phyloP scores from a whole-genome alignment of 2,888 invertebrate species.

The Alloscopus bannaensis region DNA sequence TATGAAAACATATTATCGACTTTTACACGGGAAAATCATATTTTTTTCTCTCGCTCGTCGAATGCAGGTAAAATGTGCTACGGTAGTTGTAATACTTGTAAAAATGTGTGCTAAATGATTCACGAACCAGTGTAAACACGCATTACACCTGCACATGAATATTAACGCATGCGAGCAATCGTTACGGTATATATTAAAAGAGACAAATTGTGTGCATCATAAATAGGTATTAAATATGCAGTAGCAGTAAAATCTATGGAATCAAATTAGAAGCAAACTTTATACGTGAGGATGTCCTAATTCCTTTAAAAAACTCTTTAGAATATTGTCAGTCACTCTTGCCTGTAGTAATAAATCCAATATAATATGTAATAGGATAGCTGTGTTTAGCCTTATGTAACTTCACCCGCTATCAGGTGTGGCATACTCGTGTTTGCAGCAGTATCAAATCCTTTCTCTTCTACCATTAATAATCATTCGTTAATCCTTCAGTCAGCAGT shows the following conservation, averaged over 20 bases:
- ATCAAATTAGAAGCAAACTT: background rate
- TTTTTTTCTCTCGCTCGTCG: background rate
- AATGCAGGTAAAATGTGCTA: too few relatives aligned
- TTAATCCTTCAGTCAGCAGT: too few relatives aligned
- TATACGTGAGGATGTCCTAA: background rate
- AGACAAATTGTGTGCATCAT: background rate
- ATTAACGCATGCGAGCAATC: too few relatives aligned
- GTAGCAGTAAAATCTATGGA: background rate
- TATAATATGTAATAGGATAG: too few relatives aligned
- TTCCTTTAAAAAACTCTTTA: background rate
- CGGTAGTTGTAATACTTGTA: background rate
- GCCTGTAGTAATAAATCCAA: too few relatives aligned
- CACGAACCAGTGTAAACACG: background rate
- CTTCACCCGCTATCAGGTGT: too few relatives aligned
- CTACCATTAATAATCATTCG: too few relatives aligned
- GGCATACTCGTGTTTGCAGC: too few relatives aligned
- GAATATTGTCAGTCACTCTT: too few relatives aligned
- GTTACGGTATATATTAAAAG: too few relatives aligned
- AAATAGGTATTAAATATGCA: background rate
- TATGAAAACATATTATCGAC: background rate
- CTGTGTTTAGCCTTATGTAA: too few relatives aligned
- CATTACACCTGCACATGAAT: background rate
- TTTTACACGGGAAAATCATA: slow-evolving; percentile 3
- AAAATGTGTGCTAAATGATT: background rate
- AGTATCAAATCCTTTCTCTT: too few relatives aligned